Evolutionary conservation across 2,113 vertebrate genomes (phyloP).

Genomic region (Pseudonaja textilis): DNA sequence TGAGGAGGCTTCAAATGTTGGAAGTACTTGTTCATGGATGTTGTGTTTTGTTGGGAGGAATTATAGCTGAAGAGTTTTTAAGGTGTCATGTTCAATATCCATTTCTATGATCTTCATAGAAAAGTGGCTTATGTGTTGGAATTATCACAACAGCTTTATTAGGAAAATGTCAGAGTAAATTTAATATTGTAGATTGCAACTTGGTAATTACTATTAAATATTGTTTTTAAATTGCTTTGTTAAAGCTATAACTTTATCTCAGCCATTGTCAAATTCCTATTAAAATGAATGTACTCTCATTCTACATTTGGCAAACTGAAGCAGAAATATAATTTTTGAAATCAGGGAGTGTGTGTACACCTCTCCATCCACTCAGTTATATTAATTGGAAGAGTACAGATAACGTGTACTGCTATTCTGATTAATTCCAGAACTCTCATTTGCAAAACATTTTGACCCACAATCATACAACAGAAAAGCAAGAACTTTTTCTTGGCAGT

Average conservation of each 20-base stretch:
- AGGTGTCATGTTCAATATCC: neutral
- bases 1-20: neutral
- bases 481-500: neutral
- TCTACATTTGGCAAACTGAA: neutral
- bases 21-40: neutral
- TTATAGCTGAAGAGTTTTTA: neutral
- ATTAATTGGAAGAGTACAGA: neutral
- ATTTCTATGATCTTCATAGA: neutral
- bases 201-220: neutral
- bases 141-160: neutral
- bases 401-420: neutral
- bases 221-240: neutral
- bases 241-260: neutral
- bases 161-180: neutral
- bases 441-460: neutral
- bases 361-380: neutral
- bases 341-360: neutral
- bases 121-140: neutral
- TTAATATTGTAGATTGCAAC: neutral
- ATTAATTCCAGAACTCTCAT: neutral
- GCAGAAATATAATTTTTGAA: neutral
- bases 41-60: neutral
- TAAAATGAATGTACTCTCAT: neutral
- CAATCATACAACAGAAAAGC: neutral
- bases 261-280: neutral